Base-by-base conservation (phyloP, 1,140 invertebrate species). In the Lutraria rhynchaena region DNA sequence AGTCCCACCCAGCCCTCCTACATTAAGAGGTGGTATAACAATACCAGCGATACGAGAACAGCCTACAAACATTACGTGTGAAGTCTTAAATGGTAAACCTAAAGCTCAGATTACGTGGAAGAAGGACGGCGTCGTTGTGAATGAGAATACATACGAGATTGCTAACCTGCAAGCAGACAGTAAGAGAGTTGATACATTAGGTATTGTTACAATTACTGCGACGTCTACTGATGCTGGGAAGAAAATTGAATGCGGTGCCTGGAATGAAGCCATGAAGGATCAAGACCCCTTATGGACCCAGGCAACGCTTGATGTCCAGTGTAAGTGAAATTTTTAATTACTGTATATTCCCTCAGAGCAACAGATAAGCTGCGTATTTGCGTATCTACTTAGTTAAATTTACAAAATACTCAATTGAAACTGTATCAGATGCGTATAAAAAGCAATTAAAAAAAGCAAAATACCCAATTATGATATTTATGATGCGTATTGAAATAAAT, bases 1-100 rank as follows among this genome's bases (percentile, higher is more conserved):
- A 84, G 97, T 98, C 29, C 96, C 97, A 11, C 97, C 97, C 0
- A 96, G 97, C 88, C 95, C 95, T 15, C 97, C 97, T 0, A 98
- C 98, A 84, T 92, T 95, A 3, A 96, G 97, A 90, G 96, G 96
- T 33, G 27, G 31, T 33, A 95, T 95, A 87, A 94, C 97, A 83
- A 94, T 95, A 57, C 97, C 96, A 33, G 82, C 89, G 15, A 97
- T 96, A 0, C 97, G 98, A 91, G 97, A 98, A 91, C 94, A 95
- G 81, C 96, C 96, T 87, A 95, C 98, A 57, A 96, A 97, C 90
- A 93, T 99, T 87, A 96, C 97, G 87, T 99, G 98, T 91, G 94
- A 96, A 37, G 98, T 97, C 78, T 93, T 95, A 65, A 97, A 95
- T 24, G 97, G 97, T 58, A 98, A 98, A 92, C 98, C 98, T 24